Evolutionary conservation across 2,888 invertebrate genomes (phyloP).

Genomic region (Flabesymbios commensalis): DNA sequence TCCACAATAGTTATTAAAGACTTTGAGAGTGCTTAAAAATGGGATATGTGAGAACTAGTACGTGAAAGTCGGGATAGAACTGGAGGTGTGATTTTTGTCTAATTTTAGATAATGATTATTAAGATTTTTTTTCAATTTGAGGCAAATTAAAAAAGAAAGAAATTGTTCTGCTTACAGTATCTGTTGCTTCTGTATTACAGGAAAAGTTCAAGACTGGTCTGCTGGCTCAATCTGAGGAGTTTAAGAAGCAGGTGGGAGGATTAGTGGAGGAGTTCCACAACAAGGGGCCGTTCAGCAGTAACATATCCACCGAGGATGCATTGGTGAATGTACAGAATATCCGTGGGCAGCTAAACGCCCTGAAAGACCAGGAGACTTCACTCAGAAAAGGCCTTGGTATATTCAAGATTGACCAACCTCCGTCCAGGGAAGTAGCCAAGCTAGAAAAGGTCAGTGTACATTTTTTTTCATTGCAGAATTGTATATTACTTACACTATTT

Average conservation of each 20-base stretch:
- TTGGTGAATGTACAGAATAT: slow-evolving; percentile 51
- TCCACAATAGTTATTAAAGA: too few relatives aligned
- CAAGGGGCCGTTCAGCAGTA: slow-evolving; percentile 63
- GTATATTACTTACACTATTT: too few relatives aligned
- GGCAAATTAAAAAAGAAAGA: too few relatives aligned
- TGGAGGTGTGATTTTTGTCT: too few relatives aligned
- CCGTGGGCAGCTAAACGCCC: slow-evolving; percentile 54
- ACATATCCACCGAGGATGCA: slow-evolving; percentile 51
- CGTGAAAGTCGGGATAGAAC: too few relatives aligned
- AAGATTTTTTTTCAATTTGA: too few relatives aligned
- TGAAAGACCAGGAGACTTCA: slow-evolving; percentile 71
- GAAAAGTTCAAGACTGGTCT: slow-evolving; percentile 69
- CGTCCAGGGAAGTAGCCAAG: slow-evolving; percentile 57
- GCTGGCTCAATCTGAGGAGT: slow-evolving; percentile 72
- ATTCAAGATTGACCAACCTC: slow-evolving; percentile 78
- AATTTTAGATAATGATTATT: too few relatives aligned
- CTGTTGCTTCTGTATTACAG: slow-evolving; percentile 43
- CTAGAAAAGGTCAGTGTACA: slow-evolving; percentile 55
- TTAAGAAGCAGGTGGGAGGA: slow-evolving; percentile 72
- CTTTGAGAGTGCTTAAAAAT: too few relatives aligned
- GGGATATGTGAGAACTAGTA: too few relatives aligned
- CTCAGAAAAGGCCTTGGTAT: slow-evolving; percentile 72
- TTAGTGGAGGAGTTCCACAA: slow-evolving; percentile 73
- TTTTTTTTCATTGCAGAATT: neutral
- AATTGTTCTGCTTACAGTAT: too few relatives aligned